Base-by-base conservation (phyloP, 2,113 vertebrate species). In the Plectropomus leopardus region DNA sequence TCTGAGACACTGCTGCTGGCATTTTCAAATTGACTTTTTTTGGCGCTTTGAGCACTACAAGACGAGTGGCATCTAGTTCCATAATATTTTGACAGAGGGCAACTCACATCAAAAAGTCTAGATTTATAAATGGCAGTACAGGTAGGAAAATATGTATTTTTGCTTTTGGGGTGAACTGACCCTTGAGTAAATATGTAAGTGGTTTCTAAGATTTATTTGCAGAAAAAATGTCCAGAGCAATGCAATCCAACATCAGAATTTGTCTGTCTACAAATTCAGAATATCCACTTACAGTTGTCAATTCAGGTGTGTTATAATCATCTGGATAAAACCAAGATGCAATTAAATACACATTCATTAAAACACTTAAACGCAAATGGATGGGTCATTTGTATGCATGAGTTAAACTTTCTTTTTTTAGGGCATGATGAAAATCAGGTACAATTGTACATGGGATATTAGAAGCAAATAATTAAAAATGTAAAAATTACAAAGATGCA, bases 241-340 rank as follows among this genome's bases (percentile, higher is more conserved):
- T 23, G 2, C 21, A 57, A 14, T 34, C 6, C 17, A 54, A 42
- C 7, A 45, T 23, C 34, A 54, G 24, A 50, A 34, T 34, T 24
- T 23, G 15, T 9, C 19, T 40, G 17, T 71, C 23, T 64, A 11
- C 4, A 61, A 53, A 6, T 45, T 8, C 30, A 28, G 2, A 36
- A 73, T 61, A 28, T 3, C 9, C 30, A 53, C 58, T 55, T 24
- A 74, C 11, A 19, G 9, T 19, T 53, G n/a, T 70, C 59, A 71
- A 4, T 9, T 36, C 34, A 36, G 28, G 6, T 59, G 44, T 28
- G 32, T 59, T 5, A 19, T 19, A 57, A 47, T 34, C 36, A 32
- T 16, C 2, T 40, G 61, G 24, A 28, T 45, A 19, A 28, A 11
- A 45, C n/a, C n/a, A n/a, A n/a, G n/a, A 65, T 4, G 19, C 32